Percentiles rank a stretch among this genome's conserved stretches.
Conservation (phyloP, 1,140 invertebrate genomes). For the Drosophila equinoxialis region DNA sequence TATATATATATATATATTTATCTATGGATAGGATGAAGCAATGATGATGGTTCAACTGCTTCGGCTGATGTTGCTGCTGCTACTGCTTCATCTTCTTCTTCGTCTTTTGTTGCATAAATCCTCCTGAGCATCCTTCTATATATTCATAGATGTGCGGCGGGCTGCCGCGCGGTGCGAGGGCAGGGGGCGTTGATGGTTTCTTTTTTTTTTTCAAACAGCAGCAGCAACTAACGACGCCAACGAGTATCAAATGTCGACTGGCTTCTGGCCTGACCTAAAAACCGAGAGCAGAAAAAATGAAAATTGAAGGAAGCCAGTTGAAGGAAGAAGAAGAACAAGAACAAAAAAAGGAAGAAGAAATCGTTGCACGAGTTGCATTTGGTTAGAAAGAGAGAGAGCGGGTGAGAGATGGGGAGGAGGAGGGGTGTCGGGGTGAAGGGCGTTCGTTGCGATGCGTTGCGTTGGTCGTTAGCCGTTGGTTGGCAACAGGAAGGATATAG, state of each 20-base stretch:
- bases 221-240: constrained; percentile 30
- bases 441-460: constrained; percentile 20
- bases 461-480: constrained; percentile 23
- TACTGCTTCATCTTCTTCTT: too few species aligned
- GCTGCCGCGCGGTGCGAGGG: too few species aligned
- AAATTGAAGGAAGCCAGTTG: constrained; percentile 25
- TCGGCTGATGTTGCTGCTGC: not conserved
- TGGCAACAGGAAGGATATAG: constrained; percentile 16
- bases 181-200: not conserved
- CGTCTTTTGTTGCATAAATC: too few species aligned
- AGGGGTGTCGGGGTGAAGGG: constrained; percentile 14
- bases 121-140: too few species aligned
- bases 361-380: constrained; percentile 31
- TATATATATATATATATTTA: not conserved
- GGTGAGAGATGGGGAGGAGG: not conserved
- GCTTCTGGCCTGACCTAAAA: constrained; percentile 44
- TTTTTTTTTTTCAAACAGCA: not conserved
- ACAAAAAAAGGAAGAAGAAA: constrained; percentile 27
- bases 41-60: too few species aligned
- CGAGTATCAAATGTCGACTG: constrained; percentile 43
- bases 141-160: too few species aligned
- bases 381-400: not conserved
- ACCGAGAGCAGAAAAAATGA: constrained; percentile 8
- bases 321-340: constrained; percentile 20
- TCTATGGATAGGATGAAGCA: too few species aligned